Percentiles rank a stretch among this genome's conserved stretches.
Evolutionary conservation across 1,140 invertebrate genomes (phyloP).

Genomic region (Glomeris maerens): DNA sequence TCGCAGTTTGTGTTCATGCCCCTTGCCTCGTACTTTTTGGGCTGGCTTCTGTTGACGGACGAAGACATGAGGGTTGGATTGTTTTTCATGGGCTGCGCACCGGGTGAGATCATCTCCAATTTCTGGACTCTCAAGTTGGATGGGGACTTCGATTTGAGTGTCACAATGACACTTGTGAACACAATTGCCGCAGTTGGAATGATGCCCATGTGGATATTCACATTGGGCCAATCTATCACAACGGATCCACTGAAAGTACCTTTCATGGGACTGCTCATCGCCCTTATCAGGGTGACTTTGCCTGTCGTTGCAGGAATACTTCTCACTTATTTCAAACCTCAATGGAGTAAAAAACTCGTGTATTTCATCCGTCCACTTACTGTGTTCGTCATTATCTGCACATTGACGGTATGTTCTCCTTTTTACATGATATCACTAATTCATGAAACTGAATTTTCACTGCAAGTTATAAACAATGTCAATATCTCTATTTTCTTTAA

Average conservation of each 20-base stretch:
- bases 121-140: conserved; percentile 35
- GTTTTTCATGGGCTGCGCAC: too few relatives aligned
- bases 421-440: conserved; percentile 33
- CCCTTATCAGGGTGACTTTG: conserved; percentile 29
- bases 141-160: conserved; percentile 34
- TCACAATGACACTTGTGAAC: conserved; percentile 59
- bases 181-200: conserved; percentile 66
- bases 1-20: conserved; percentile 35
- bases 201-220: conserved; percentile 39
- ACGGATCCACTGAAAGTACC: too few relatives aligned
- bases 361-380: conserved; percentile 29
- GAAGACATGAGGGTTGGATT: too few relatives aligned
- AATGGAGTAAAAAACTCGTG: conserved; percentile 18
- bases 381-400: too few relatives aligned
- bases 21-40: too few relatives aligned
- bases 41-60: too few relatives aligned
- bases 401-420: too few relatives aligned
- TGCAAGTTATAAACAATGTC: too few relatives aligned
- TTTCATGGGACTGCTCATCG: conserved; percentile 30
- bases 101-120: conserved; percentile 35
- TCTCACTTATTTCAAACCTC: conserved; percentile 21
- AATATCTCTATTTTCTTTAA: too few relatives aligned
- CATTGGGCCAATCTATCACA: conserved; percentile 31
- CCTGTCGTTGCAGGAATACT: conserved; percentile 34
- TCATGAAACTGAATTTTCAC: conserved; percentile 12